phyloP scores from a whole-genome alignment of 2,888 invertebrate genomes.

The Meandrusa payeni region DNA sequence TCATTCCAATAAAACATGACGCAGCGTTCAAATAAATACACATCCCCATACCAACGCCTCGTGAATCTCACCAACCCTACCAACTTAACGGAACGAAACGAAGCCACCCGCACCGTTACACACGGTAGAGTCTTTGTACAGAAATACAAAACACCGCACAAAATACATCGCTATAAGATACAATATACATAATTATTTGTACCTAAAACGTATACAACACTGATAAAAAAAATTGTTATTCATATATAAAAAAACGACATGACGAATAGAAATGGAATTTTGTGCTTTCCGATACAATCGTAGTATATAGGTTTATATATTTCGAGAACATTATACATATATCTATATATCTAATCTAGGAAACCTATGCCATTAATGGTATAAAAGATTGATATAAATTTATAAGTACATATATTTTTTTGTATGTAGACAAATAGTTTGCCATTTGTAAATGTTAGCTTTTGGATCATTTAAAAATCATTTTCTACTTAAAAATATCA shows the following conservation, averaged over 20 bases:
- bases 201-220: constrained; percentile 60
- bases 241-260: constrained; percentile 49
- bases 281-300: constrained; percentile 57
- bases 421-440: constrained; percentile 6
- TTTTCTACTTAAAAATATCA: constrained; percentile 24
- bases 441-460: no score
- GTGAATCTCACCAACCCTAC: no score
- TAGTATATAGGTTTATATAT: constrained; percentile 26
- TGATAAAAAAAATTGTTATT: constrained; percentile 42
- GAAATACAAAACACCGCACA: constrained; percentile 60
- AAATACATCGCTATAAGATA: constrained; percentile 46
- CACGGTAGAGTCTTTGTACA: constrained; percentile 49
- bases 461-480: constrained; percentile 9
- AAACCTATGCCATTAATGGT: constrained; percentile 39
- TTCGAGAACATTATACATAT: constrained; percentile 21
- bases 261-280: constrained; percentile 60
- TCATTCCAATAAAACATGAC: no score
- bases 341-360: constrained; percentile 40
- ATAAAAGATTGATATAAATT: constrained; percentile 50
- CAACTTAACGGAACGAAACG: constrained; percentile 33
- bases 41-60: no score
- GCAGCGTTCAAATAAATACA: no score
- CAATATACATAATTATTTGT: constrained; percentile 44
- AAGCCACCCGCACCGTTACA: constrained; percentile 51
- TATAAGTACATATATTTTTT: constrained; percentile 30